A percentile compares a stretch with the other conserved stretches of the same genome.
These are phyloP conservation scores for Dufourea novaeangliae DNA, from an alignment of 1,140 invertebrate species.

Conservation along the genomic window DNA sequence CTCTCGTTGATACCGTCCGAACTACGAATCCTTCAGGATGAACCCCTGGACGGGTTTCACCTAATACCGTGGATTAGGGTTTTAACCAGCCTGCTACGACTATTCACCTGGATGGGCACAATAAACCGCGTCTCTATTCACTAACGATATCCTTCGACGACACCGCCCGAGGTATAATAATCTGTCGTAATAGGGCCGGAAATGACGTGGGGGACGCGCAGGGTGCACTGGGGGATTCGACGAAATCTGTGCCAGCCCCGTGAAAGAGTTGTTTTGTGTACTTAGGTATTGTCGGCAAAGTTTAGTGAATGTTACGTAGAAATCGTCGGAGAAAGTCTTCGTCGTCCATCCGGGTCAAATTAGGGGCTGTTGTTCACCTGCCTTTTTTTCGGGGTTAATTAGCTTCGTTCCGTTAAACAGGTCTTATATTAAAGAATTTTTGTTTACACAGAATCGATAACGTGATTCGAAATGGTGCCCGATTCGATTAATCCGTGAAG, in stretches of 20 bases:
- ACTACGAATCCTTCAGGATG: slow-evolving; percentile 59
- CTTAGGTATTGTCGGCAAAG: not conserved
- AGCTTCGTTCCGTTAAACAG: too few relatives aligned
- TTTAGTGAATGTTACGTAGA: not conserved
- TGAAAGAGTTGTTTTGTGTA: slow-evolving; percentile 11
- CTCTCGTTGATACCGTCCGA: slow-evolving; percentile 31
- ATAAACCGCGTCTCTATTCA: slow-evolving; percentile 60
- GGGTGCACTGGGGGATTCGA: not conserved
- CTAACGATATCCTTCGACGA: slow-evolving; percentile 49
- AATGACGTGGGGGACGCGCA: slow-evolving; percentile 39
- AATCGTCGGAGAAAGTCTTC: not conserved
- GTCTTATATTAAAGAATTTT: too few relatives aligned
- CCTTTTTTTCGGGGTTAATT: not conserved
- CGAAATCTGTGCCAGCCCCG: not conserved
- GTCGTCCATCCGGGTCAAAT: not conserved
- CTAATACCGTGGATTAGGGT: slow-evolving; percentile 76
- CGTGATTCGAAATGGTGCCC: too few relatives aligned
- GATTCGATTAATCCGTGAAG: too few relatives aligned
- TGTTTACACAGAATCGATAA: too few relatives aligned
- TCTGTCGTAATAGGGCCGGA: slow-evolving; percentile 65
- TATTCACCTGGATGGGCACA: slow-evolving; percentile 60
- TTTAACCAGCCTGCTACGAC: slow-evolving; percentile 66
- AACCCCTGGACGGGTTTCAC: slow-evolving; percentile 75
- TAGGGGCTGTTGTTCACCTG: not conserved
- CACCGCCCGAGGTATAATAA: slow-evolving; percentile 51